Conservation (phyloP, 2,888 invertebrate genomes). For the Lissonota sp. region DNA sequence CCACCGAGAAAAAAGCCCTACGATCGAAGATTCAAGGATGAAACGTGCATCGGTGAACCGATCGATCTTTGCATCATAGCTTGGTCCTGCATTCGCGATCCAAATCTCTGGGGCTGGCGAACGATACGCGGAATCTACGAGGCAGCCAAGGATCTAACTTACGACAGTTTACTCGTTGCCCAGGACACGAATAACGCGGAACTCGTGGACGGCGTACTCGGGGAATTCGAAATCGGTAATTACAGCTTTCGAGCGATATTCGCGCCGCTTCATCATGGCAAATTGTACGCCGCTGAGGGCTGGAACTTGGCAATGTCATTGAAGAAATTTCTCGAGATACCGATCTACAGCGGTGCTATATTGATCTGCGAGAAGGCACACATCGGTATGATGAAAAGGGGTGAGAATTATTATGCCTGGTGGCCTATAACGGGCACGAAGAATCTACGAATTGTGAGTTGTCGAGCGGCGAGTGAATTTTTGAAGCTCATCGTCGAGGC, state of each 20-base stretch:
- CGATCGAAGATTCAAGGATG: conserved; percentile 73
- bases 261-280: conserved; percentile 76
- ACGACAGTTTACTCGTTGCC: conserved; percentile 74
- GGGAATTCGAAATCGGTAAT: conserved; percentile 79
- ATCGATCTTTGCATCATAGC: conserved; percentile 80
- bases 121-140: conserved; percentile 77
- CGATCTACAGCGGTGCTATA: conserved; percentile 77
- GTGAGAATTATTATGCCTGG: conserved; percentile 78
- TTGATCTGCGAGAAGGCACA: conserved; percentile 75
- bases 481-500: conserved; percentile 74
- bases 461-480: conserved; percentile 73
- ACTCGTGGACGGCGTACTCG: conserved; percentile 72
- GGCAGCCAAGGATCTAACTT: conserved; percentile 73
- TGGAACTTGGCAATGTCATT: conserved; percentile 79
- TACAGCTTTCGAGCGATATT: conserved; percentile 77
- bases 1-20: conserved; percentile 62
- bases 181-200: conserved; percentile 74
- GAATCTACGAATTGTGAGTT: conserved; percentile 74
- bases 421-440: conserved; percentile 76
- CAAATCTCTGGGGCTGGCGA: conserved; percentile 75
- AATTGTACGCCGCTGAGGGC: conserved; percentile 72
- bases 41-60: conserved; percentile 70
- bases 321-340: conserved; percentile 75
- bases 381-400: conserved; percentile 75
- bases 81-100: conserved; percentile 80